Base-by-base conservation (phyloP, 2,888 invertebrate genomes). In the Cerceris rybyensis region DNA sequence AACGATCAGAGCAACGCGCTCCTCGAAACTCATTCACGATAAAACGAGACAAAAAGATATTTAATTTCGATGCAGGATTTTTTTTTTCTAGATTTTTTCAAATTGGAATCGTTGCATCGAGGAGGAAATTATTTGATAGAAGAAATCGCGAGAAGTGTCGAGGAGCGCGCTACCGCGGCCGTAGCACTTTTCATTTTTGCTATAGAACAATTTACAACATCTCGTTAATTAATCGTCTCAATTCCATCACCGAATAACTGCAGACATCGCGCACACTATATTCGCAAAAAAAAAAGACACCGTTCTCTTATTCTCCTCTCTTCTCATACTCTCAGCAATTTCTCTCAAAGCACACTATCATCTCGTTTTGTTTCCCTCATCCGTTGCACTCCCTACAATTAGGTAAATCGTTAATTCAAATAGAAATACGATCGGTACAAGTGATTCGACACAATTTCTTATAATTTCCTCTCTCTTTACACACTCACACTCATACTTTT, bases 151-250 rank as follows among this genome's bases (percentile, higher is more conserved):
- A 9, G 14, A 49, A 75, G 63, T 65, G 66, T 69, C 80, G 78
- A 82, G 80, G 81, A 78, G 83, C 80, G 83, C 78, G 86, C 60
- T 88, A 86, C 86, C 80, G 78, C 78, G 85, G 81, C 83, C 86
- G 86, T 85, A 86, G 81, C 88, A 88, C 86, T 88, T 88, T 87
- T 89, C 88, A 83, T 89, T 87, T 80, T 85, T 83, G 82, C 84
- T 85, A 88, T 86, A 88, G 88, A 89, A 90, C 87, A 87, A 90
- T 89, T 87, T 88, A 89, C 87, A 90, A 89, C 85, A 85, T 87
- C 83, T 87, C 84, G 77, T 87, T 86, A 86, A 87, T 86, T 85
- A 87, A 82, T 87, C 84, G 75, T 80, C 86, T 88, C 88, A 90
- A 90, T 87, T 89, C 88, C 88, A 75, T 88, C 81, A 85, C 80